Base-by-base conservation (phyloP, 2,113 vertebrate species). In the Ondatra zibethicus region DNA sequence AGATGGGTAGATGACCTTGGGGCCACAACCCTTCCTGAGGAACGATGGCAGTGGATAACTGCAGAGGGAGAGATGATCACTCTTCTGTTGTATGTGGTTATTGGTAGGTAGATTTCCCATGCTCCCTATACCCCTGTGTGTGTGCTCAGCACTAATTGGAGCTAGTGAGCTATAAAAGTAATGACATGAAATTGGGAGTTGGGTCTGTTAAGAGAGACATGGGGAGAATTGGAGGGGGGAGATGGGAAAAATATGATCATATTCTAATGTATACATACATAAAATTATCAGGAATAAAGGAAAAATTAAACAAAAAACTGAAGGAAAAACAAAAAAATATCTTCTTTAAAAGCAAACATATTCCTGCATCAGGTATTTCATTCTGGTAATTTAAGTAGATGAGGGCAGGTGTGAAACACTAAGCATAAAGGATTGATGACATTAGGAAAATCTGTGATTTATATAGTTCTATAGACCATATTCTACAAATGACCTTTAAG, bases 381-480 rank as follows among this genome's bases (percentile, higher is more conserved):
- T 80, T 36, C 7, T 1, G 68, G n/a, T 47, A 47, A 58, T 55
- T 31, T 52, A 70, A 93, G 21, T 42, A 80, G 13, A 31, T 19
- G 7, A 55, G 23, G 16, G n/a, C 36, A 78, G 95, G 39, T 58
- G 77, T 87, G 89, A 75, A 97, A 94, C 70, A 16, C 25, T 82
- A 96, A 93, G 88, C 45, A 23, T 93, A 96, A 93, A 90, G 36
- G 66, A 58, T 66, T 63, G 25, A 70, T 58, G 86, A 91, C 96
- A 94, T 95, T 85, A 97, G 16, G 92, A 52, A 97, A 97, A 31
- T 0, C 25, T 7, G 36, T 7, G 42, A 88, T 80, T 81, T 91
- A 82, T 55, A 96, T 82, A 93, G 50, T 66, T 42, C 88, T 65
- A 65, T 33, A 88, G 31, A 36, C 7, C 8, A 33, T n/a, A 47